Evolutionary conservation across 2,888 invertebrate species (phyloP).

Genomic region (Eristalis intricaria): DNA sequence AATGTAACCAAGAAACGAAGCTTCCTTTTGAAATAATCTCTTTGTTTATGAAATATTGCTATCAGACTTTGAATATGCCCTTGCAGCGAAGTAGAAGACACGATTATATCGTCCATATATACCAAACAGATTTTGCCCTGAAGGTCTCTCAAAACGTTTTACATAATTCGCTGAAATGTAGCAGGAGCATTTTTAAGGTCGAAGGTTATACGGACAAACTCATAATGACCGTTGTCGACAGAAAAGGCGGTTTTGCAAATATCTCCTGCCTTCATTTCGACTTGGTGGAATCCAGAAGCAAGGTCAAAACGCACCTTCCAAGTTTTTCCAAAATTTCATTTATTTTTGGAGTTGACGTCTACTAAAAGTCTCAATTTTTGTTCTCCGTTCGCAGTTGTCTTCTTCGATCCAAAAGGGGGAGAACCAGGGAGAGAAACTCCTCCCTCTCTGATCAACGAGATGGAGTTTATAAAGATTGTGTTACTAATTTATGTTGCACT

Average conservation of each 20-base stretch:
- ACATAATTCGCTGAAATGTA: too few relatives aligned
- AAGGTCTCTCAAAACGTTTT: too few relatives aligned
- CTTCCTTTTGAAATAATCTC: constrained; percentile 12
- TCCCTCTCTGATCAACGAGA: too few relatives aligned
- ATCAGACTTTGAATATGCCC: not conserved
- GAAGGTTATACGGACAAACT: constrained; percentile 27
- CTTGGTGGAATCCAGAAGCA: constrained; percentile 53
- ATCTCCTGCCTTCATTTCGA: constrained; percentile 21
- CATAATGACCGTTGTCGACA: constrained; percentile 8
- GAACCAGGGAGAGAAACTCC: constrained; percentile 34
- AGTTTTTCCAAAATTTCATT: constrained; percentile 30
- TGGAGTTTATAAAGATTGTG: too few relatives aligned
- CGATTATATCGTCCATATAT: constrained; percentile 37
- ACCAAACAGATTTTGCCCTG: constrained; percentile 10
- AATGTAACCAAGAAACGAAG: constrained; percentile 2
- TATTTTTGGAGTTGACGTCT: constrained; percentile 23
- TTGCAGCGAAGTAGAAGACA: constrained; percentile 24
- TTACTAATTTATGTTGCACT: too few relatives aligned
- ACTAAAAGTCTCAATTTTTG: constrained; percentile 32
- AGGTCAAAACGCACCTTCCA: constrained; percentile 11
- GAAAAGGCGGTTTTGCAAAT: constrained; percentile 23
- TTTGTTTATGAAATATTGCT: not conserved
- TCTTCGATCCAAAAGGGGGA: constrained; percentile 45
- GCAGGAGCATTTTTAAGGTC: too few relatives aligned
- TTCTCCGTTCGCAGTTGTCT: constrained; percentile 11